Evolutionary conservation across 2,797 vertebrate genomes (phyloP), one percentile per base, ranked within the genome.

Genomic region (Lepidocolaptes lacrymiger): DNA sequence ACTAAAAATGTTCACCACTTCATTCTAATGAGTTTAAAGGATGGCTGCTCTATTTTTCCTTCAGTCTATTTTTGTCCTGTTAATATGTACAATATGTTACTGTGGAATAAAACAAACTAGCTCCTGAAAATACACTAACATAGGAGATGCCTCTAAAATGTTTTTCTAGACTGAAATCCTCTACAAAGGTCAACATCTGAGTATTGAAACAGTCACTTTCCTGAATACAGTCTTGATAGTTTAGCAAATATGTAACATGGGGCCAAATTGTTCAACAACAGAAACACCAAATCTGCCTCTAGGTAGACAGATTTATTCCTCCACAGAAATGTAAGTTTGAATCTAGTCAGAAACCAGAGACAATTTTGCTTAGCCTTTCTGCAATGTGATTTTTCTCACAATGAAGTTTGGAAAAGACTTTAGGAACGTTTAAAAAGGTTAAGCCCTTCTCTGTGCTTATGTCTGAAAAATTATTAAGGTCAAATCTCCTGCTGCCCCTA

Each of bases 1-100:
- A 41, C n/a, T 84, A 69, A 94, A 94, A 91, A 63, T 73, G 11
- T 82, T 87, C 78, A 41, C 32, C 79, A 36, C 28, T 73, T 94
- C 27, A 66, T 85, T 93, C 51, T 87, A 94, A 68, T 76, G 56
- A 89, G 21, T 94, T 91, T 91, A 82, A 96, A 67, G 28, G 48
- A 77, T 55, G 48, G 30, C 4, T 87, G 36, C 15, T 95, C 24
- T 85, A 24, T 76, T 85, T 95, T 95, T 54, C 24, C 17, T 81
- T 75, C 51, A 15, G 51, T 78, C 26, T 78, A 41, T 76, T 87
- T 93, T 48, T 59, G 12, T 61, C 13, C 13, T 56, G 1, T 68
- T 77, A 44, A 5, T 41, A 52, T 24, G 41, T 52, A 30, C 23
- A 71, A 30, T 41, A 74, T 30, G 19, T 46, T 75, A 61, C 32